Percentiles rank a stretch among this genome's conserved stretches.
Evolutionary conservation across 2,113 vertebrate genomes (phyloP).

Genomic region (Calonectris borealis): DNA sequence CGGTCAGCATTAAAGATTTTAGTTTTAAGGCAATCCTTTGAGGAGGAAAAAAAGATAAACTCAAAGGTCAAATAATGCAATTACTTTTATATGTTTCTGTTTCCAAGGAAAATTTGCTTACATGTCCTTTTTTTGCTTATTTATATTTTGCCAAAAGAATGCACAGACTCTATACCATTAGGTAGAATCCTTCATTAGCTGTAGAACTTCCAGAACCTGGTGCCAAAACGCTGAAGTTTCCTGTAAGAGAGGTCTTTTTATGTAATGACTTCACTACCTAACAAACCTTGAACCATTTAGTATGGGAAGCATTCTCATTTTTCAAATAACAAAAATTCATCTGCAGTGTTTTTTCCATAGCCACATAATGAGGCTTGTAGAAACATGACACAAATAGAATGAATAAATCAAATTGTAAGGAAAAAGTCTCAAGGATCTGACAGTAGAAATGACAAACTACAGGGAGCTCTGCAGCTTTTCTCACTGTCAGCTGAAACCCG

Average conservation of each 20-base stretch:
- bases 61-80: background rate
- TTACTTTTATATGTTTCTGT: background rate
- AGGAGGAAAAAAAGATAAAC: background rate
- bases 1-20: background rate
- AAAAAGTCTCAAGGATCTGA: background rate
- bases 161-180: background rate
- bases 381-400: constrained; percentile 18
- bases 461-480: background rate
- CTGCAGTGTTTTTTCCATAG: background rate
- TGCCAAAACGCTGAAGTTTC: background rate
- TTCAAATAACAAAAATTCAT: constrained; percentile 39
- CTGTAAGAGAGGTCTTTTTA: background rate
- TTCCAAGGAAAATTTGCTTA: background rate
- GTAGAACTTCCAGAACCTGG: background rate
- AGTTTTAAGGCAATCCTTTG: background rate
- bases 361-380: constrained; percentile 43
- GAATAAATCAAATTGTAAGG: constrained; percentile 22
- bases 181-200: background rate
- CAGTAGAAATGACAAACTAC: background rate
- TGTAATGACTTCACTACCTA: background rate
- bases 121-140: background rate
- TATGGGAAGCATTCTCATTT: constrained; percentile 7
- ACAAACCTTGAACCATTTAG: constrained; percentile 36
- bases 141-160: background rate
- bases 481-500: background rate